Evolutionary conservation across 2,797 vertebrate genomes (phyloP), one percentile per base, ranked within the genome.

Genomic region (Pristis pectinata): DNA sequence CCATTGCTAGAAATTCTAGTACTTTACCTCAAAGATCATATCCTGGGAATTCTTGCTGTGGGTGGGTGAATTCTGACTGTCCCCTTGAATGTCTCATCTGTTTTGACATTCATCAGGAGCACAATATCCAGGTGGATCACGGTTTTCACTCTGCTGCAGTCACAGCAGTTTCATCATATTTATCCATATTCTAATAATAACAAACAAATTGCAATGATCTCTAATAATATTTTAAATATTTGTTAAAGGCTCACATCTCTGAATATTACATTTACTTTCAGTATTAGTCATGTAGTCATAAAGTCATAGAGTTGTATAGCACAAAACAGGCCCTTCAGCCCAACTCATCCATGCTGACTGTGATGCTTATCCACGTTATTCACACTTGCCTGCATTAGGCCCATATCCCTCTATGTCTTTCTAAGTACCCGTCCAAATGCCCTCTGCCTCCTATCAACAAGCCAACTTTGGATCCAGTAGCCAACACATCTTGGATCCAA

Each of bases 31-130:
- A 64, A 91, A 91, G 59, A 37, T 91, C 34, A 64, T 91, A 37
- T 91, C 34, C 87, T 91, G 15, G n/a, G 15, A 91, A n/a, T 91
- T 61, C 87, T 91, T 91, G 59, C 85, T n/a, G 34, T 89, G n/a
- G 34, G 59, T 8, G 2, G 30, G 15, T n/a, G 59, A 61, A 8
- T 22, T 64, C 87, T 1, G 15, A 30, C 87, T 37, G 15, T 24
- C 34, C 59, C 6, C 64, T 37, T 89, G 85, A 89, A 34, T 24
- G 30, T 2, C 53, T 87, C 30, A 59, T 64, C 56, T 24, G 19
- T 64, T 41, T n/a, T 37, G 17, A n/a, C 15, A 91, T 30, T 72
- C 17, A n/a, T 64, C 56, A 15, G 59, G 59, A 91, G 34, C 59
- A 91, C 59, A 89, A n/a, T 6, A 61, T 8, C 22, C 34, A 91